Base-by-base conservation (phyloP, 1,140 invertebrate species). In the Bradynema listronoti region DNA sequence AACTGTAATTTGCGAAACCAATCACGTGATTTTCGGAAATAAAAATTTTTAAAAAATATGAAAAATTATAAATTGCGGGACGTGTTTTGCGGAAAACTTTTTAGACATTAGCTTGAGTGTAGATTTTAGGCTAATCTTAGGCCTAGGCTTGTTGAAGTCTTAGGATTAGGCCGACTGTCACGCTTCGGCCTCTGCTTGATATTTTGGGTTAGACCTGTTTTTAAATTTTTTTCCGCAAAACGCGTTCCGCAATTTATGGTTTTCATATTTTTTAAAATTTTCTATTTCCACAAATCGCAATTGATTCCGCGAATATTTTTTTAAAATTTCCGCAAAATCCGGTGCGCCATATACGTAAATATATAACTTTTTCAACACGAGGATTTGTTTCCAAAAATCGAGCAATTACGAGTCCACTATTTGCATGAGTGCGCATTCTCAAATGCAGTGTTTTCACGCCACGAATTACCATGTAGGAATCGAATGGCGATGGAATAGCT, bases 401-500 rank as follows among this genome's bases (percentile, higher is more conserved):
- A 0, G 88, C 90, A 2, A 95, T 84, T 9, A 80, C 81, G 2
- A 91, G 67, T 3, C 84, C 85, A 79, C 87, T 91, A 61, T 84
- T 83, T 82, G 86, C 86, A 71, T 95, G 63, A 82, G 81, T 83
- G 68, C 87, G 84, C 93, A 99, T 97, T 56, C 94, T 82, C 6
- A 95, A 63, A 51, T 88, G 85, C 14, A 96, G 80, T 0, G 94
- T 99, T 80, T 97, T 96, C 39, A 98, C 80, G 73, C 92, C 90
- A 43, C 94, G 85, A 73, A 90, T 91, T 0, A 95, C 89, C 74
- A 93, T 80, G 75, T 86, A 90, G 78, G 92, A 95, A 79, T 99
- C 94, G 78, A 95, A 94, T 0, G 94, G 91, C 0, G 91, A 91
- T 6, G 94, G 92, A 2, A 97, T 86, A 47, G 89, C 85, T 39